phyloP scores from a whole-genome alignment of 92 coral and sea anemone genomes.

The Epizoanthus fatuus region DNA sequence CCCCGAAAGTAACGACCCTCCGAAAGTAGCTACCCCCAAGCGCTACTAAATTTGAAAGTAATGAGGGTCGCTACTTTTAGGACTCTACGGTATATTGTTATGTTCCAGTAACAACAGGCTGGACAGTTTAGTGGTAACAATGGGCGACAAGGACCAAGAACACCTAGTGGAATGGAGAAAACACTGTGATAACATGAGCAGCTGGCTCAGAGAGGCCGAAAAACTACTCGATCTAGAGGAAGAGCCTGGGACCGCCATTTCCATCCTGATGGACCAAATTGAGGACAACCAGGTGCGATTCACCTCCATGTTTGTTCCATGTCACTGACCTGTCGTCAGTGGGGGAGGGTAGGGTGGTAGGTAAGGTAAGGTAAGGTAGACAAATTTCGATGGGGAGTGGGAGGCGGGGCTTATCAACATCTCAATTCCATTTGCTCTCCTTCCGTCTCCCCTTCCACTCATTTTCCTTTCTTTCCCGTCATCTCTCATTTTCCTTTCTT shows the following conservation, averaged over 20 bases:
- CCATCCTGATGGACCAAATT: conserved; percentile 41
- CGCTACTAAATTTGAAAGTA: too few species aligned
- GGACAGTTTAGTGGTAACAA: not conserved
- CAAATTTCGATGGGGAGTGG: too few species aligned
- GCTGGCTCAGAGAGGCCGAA: conserved; percentile 36
- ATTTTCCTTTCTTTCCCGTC: too few species aligned
- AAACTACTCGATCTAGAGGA: conserved; percentile 9
- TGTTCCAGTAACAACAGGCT: not conserved
- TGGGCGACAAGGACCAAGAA: conserved; percentile 9
- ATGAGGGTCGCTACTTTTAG: too few species aligned
- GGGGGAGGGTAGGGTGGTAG: too few species aligned
- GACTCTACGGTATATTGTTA: not conserved
- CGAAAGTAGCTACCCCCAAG: not conserved
- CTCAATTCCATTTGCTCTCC: too few species aligned
- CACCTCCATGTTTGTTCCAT: too few species aligned
- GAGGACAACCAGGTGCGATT: conserved; percentile 33
- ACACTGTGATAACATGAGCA: conserved; percentile 14
- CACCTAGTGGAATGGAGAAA: conserved; percentile 29
- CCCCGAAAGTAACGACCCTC: not conserved
- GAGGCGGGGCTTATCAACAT: too few species aligned
- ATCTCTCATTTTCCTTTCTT: too few species aligned
- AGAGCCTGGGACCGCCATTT: conserved; percentile 17
- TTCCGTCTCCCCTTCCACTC: too few species aligned
- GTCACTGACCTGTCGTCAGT: too few species aligned
- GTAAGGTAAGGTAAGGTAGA: too few species aligned